Evolutionary conservation across 2,797 vertebrate species (phyloP).

Genomic region (Ctenosaura bakeri): DNA sequence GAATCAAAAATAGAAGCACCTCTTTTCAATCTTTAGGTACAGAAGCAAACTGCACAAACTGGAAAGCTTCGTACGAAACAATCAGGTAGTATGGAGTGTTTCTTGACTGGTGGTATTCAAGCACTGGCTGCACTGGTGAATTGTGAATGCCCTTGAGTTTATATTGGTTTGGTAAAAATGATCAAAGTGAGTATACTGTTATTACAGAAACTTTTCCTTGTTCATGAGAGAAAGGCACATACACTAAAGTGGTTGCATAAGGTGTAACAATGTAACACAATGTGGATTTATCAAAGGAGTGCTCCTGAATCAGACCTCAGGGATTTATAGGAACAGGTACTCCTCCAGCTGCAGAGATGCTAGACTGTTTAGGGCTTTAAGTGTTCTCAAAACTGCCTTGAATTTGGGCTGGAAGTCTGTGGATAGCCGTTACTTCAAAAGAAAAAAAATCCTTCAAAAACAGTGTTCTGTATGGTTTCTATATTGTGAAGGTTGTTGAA

Average conservation of each 20-base stretch:
- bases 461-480: no score
- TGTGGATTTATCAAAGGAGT: background rate
- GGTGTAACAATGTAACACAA: background rate
- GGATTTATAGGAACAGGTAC: no score
- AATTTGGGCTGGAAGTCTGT: no score
- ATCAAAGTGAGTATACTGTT: background rate
- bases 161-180: background rate
- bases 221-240: background rate
- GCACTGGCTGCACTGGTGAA: background rate
- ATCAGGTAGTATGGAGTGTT: background rate
- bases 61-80: background rate
- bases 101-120: background rate
- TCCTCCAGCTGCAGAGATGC: no score
- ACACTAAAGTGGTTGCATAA: background rate
- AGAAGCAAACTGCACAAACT: background rate
- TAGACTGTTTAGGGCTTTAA: no score
- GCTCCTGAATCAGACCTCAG: no score
- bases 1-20: background rate
- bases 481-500: no score
- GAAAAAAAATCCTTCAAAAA: no score
- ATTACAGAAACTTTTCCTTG: background rate
- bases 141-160: background rate
- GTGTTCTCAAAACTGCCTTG: no score
- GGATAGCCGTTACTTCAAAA: no score
- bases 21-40: background rate